Percentiles rank a stretch among this genome's conserved stretches.
Evolutionary conservation across 1,140 invertebrate species (phyloP).

Genomic region (Achroia grisella): DNA sequence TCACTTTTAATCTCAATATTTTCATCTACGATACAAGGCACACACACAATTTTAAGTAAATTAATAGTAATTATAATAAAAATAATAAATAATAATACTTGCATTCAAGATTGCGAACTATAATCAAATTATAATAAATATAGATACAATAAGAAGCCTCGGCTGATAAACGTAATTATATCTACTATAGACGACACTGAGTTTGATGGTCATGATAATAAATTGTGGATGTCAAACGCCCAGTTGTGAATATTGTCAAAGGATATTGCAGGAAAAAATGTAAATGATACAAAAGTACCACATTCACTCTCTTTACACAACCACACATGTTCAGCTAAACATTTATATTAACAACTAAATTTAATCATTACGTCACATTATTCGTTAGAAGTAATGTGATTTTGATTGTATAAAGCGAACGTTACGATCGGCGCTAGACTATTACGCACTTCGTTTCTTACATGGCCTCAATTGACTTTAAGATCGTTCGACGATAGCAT

Average conservation of each 20-base stretch:
- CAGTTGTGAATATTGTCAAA: slow-evolving; percentile 25
- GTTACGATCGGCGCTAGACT: slow-evolving; percentile 50
- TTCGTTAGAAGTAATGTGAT: slow-evolving; percentile 64
- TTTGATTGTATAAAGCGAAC: slow-evolving; percentile 47
- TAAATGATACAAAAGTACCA: slow-evolving; percentile 37
- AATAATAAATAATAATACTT: slow-evolving; percentile 67
- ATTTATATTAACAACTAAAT: slow-evolving; percentile 72
- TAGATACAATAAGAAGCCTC: slow-evolving; percentile 55
- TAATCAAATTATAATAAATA: slow-evolving; percentile 34
- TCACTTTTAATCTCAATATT: slow-evolving; percentile 74
- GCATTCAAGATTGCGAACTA: slow-evolving; percentile 46
- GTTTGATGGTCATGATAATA: no score
- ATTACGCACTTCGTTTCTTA: slow-evolving; percentile 7
- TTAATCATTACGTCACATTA: slow-evolving; percentile 57
- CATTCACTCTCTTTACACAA: slow-evolving; percentile 65
- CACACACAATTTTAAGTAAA: slow-evolving; percentile 75
- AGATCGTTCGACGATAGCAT: not conserved
- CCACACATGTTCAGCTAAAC: slow-evolving; percentile 66
- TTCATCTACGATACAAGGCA: slow-evolving; percentile 76
- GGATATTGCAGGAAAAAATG: slow-evolving; percentile 18
- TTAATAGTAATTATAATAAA: slow-evolving; percentile 64
- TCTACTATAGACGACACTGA: slow-evolving; percentile 23
- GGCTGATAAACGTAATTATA: slow-evolving; percentile 45
- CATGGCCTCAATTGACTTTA: not conserved
- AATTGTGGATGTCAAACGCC: slow-evolving; percentile 1